Evolutionary conservation across 2,113 vertebrate genomes (phyloP).

Genomic region (Picathartes gymnocephalus): DNA sequence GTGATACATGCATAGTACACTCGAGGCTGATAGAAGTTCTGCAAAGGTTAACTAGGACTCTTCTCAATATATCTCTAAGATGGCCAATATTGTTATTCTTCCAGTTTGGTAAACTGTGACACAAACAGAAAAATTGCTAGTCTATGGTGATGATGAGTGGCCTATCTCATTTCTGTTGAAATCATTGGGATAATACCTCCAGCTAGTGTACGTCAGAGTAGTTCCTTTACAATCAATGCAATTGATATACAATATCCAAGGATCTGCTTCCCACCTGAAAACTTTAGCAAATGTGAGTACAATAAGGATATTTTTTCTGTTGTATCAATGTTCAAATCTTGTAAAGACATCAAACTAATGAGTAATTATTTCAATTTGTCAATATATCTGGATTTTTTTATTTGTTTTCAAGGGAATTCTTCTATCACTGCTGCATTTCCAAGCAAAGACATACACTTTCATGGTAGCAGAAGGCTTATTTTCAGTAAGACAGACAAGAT

Average conservation of each 20-base stretch:
- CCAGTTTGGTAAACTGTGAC: neutral
- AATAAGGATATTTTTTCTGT: neutral
- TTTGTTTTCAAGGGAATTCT: neutral
- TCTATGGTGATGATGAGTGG: neutral
- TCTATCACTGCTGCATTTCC: neutral
- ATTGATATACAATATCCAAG: neutral
- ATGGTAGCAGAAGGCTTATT: neutral
- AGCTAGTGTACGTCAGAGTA: neutral
- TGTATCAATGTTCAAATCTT: neutral
- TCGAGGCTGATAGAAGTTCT: neutral
- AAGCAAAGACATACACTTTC: neutral
- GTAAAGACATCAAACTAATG: neutral
- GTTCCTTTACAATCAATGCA: neutral
- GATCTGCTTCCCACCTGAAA: neutral
- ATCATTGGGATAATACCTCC: neutral
- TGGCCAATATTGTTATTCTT: neutral
- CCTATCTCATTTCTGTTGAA: neutral
- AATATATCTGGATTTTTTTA: neutral
- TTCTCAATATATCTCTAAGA: neutral
- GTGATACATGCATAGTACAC: neutral
- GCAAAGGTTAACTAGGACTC: neutral
- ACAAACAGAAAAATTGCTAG: neutral
- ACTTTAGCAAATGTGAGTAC: neutral
- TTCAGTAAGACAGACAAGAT: neutral
- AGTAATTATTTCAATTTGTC: neutral